Percentiles rank a stretch among this genome's conserved stretches.
These are phyloP conservation scores for Palythoa caribaeorum DNA, from an alignment of 92 coral and sea anemone genomes.

Conservation along the genomic window DNA sequence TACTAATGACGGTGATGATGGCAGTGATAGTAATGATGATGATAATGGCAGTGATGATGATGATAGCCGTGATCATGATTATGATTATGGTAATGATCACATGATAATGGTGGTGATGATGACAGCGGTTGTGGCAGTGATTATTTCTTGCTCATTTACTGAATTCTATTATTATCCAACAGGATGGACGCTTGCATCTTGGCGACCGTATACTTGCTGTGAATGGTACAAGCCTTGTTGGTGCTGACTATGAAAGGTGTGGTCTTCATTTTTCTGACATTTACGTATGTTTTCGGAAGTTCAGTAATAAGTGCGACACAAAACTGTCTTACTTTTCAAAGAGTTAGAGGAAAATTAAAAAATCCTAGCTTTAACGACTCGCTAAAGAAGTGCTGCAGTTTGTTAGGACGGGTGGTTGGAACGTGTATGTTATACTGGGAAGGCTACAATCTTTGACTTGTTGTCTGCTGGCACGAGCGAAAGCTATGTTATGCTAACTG, in stretches of 20 bases:
- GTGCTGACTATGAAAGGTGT: conserved; percentile 97
- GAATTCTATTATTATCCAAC: not conserved
- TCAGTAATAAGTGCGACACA: not conserved
- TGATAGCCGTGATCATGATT: not conserved
- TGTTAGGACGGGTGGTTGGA: too few relatives aligned
- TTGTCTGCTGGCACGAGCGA: too few relatives aligned
- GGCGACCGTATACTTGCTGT: conserved; percentile 99
- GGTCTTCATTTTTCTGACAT: not conserved
- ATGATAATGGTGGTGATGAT: not conserved
- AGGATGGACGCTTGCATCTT: conserved; percentile 99
- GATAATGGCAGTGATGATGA: not conserved
- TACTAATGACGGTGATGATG: not conserved
- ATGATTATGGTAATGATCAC: not conserved
- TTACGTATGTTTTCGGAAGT: not conserved
- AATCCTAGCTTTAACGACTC: too few relatives aligned
- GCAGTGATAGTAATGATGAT: too few relatives aligned
- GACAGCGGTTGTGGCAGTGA: too few relatives aligned
- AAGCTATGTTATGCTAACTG: too few relatives aligned
- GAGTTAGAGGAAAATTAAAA: not conserved
- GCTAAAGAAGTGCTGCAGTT: not conserved
- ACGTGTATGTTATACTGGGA: too few relatives aligned
- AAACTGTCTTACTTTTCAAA: not conserved
- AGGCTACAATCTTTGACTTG: too few relatives aligned
- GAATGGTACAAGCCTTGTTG: conserved; percentile 99
- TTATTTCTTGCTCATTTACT: too few relatives aligned